These are phyloP conservation scores for Volucella zonaria DNA, from an alignment of 2,888 invertebrate genomes.

Conservation along the genomic window DNA sequence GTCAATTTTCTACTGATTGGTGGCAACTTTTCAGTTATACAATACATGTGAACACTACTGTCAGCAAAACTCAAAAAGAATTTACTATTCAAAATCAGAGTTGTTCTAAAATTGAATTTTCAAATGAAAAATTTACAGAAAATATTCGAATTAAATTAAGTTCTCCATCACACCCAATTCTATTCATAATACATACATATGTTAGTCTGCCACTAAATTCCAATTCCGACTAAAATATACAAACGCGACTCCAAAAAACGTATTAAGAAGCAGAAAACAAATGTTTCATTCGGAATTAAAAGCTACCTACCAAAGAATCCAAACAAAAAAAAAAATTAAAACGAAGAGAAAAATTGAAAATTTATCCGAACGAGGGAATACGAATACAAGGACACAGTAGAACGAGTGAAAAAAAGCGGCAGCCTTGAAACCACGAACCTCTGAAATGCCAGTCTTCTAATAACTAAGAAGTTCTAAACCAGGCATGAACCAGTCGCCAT, in stretches of 20 bases:
- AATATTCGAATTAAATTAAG: conserved; percentile 25
- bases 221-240: background rate
- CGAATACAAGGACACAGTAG: no score
- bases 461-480: no score
- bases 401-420: no score
- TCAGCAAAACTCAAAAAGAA: no score
- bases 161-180: background rate
- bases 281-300: conserved; percentile 32
- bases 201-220: no score
- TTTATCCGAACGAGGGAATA: conserved; percentile 12
- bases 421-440: no score
- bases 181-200: background rate
- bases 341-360: conserved; percentile 3
- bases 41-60: no score
- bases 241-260: background rate
- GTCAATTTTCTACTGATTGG: no score
- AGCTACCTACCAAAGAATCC: background rate
- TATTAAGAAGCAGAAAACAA: conserved; percentile 8
- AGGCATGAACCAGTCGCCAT: background rate
- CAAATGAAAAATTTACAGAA: background rate
- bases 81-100: background rate
- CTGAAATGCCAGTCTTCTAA: no score
- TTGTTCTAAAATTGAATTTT: no score
- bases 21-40: no score
- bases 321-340: no score